phyloP scores from a whole-genome alignment of 2,888 invertebrate genomes.

The Platycheirus rosarum region DNA sequence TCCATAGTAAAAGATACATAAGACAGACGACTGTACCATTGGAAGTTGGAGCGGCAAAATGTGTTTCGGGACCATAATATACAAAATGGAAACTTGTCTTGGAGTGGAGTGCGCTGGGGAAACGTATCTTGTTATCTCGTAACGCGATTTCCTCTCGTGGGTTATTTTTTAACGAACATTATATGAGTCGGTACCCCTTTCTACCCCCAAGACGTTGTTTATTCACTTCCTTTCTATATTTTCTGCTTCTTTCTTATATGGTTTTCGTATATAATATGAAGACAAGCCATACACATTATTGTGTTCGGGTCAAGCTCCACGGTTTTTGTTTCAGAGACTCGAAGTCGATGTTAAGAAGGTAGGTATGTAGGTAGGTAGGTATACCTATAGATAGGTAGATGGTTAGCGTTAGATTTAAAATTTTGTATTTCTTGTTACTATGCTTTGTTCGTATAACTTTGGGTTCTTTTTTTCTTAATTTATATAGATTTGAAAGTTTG shows the following conservation, averaged over 20 bases:
- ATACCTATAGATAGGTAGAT: neutral
- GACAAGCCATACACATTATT: conserved; percentile 47
- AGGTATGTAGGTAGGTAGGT: conserved; percentile 24
- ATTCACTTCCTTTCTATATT: conserved; percentile 71
- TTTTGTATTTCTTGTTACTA: conserved; percentile 15
- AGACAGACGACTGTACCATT: conserved; percentile 65
- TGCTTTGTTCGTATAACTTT: conserved; percentile 39
- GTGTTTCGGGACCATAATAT: conserved; percentile 28
- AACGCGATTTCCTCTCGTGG: conserved; percentile 62
- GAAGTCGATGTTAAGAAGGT: conserved; percentile 34
- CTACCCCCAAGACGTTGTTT: conserved; percentile 37
- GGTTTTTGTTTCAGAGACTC: conserved; percentile 67
- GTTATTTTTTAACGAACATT: conserved; percentile 45
- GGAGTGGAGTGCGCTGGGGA: conserved; percentile 53
- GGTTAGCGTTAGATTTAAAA: conserved; percentile 63
- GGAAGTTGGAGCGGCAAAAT: conserved; percentile 42
- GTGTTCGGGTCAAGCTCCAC: conserved; percentile 68
- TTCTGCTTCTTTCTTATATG: conserved; percentile 51
- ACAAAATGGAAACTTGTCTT: conserved; percentile 68
- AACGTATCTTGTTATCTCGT: conserved; percentile 54
- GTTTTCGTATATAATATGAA: conserved; percentile 28
- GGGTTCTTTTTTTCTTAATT: conserved; percentile 23
- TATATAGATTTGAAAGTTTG: conserved; percentile 64
- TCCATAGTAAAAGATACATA: conserved; percentile 19
- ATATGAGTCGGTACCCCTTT: conserved; percentile 26